A percentile compares a stretch with the other conserved stretches of the same genome.
phyloP scores from a whole-genome alignment of 1,140 invertebrate genomes.

The Drosophila nigromelanica region DNA sequence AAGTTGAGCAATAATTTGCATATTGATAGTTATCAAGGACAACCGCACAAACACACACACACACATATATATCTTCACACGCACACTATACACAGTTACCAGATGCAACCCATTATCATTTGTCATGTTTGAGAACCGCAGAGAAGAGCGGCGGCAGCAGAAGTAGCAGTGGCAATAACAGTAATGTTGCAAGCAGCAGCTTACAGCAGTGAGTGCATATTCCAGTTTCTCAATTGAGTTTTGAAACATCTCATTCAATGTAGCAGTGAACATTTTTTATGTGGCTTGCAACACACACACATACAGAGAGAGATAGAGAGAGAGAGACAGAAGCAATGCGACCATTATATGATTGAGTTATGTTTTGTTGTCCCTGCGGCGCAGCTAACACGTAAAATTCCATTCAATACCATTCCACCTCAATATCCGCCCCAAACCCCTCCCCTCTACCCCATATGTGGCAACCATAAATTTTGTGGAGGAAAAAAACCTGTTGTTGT shows the following conservation, averaged over 20 bases:
- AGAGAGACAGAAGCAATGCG: constrained; percentile 46
- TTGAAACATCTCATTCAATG: constrained; percentile 49
- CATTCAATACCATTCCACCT: constrained; percentile 18
- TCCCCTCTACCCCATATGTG: constrained; percentile 10
- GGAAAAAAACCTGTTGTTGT: constrained; percentile 67
- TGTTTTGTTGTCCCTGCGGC: constrained; percentile 52
- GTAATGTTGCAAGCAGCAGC: constrained; percentile 1
- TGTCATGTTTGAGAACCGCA: constrained; percentile 49
- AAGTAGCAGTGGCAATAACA: not conserved
- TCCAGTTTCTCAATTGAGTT: constrained; percentile 45
- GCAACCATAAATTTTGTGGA: constrained; percentile 59
- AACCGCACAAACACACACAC: constrained; percentile 6
- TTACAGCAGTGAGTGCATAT: constrained; percentile 34
- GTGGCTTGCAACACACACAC: constrained; percentile 22
- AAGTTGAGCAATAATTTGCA: constrained; percentile 16
- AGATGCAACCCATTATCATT: constrained; percentile 50
- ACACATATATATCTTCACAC: not conserved
- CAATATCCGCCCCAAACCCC: not conserved
- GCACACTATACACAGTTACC: not conserved
- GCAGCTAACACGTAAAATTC: constrained; percentile 53
- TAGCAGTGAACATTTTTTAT: constrained; percentile 39
- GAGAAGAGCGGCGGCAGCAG: constrained; percentile 6
- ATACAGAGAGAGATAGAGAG: not conserved
- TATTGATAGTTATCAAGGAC: constrained; percentile 38
- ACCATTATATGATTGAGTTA: constrained; percentile 75